Percentiles rank a stretch among this genome's conserved stretches.
Conservation (phyloP, 1,140 invertebrate species). For the Dufourea novaeangliae region DNA sequence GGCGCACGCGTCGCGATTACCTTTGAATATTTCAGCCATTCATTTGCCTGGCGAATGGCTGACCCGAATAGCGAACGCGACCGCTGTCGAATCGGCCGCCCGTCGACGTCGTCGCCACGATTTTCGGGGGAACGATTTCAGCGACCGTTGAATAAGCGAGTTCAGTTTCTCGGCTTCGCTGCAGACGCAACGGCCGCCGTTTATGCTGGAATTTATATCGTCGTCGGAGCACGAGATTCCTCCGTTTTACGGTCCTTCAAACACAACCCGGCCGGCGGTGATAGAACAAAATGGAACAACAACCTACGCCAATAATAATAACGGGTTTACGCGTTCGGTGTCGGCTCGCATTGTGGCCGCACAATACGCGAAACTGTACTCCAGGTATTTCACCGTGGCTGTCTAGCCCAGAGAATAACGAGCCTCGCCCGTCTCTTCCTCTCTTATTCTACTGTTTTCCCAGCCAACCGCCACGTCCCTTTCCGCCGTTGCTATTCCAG, state of each 20-base stretch:
- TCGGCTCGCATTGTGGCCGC: slow-evolving; percentile 15
- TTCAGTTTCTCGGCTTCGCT: neutral
- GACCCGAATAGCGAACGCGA: slow-evolving; percentile 18
- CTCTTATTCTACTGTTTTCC: neutral
- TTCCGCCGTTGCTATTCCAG: neutral
- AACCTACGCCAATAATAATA: slow-evolving; percentile 36
- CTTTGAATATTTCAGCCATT: slow-evolving; percentile 50
- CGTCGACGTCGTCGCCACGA: neutral
- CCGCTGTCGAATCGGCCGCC: neutral
- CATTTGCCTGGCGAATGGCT: slow-evolving; percentile 13
- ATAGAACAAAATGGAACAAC: slow-evolving; percentile 40
- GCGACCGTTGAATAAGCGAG: neutral
- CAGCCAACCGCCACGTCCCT: neutral
- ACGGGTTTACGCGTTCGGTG: slow-evolving; percentile 31
- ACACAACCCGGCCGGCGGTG: neutral
- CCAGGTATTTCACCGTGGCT: slow-evolving; percentile 30
- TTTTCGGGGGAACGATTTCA: slow-evolving; percentile 3
- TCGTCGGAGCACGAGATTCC: too few species aligned
- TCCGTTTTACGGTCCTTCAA: neutral
- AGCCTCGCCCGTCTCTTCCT: slow-evolving; percentile 1
- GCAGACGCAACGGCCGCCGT: neutral
- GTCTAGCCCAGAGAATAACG: slow-evolving; percentile 27
- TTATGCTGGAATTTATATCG: neutral
- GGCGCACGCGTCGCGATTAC: slow-evolving; percentile 27
- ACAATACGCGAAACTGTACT: slow-evolving; percentile 32